A percentile compares a stretch with the other conserved stretches of the same genome.
Evolutionary conservation across 2,797 vertebrate genomes (phyloP).

Genomic region (Malurus leucopterus): DNA sequence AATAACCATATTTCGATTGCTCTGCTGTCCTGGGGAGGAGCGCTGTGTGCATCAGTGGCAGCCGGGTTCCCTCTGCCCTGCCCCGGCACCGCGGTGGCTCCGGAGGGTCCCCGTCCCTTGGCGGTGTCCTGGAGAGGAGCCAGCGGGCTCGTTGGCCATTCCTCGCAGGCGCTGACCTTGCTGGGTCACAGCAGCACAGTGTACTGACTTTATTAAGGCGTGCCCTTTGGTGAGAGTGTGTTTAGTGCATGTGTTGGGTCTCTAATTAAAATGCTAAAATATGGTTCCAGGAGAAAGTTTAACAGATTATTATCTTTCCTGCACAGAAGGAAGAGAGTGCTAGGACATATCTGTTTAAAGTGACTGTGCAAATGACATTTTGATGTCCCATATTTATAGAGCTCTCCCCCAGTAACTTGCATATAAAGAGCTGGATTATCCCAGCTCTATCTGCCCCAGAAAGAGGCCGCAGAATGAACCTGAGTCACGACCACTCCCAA

Average conservation of each 20-base stretch:
- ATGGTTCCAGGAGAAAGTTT: slow-evolving; percentile 49
- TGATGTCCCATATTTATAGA: slow-evolving; percentile 46
- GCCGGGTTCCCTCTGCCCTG: not conserved
- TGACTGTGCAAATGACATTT: slow-evolving; percentile 39
- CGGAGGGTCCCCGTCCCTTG: not conserved
- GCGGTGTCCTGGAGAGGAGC: slow-evolving; percentile 21
- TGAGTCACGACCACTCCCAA: not conserved
- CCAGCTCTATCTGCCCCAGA: not conserved
- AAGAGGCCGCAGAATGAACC: not conserved
- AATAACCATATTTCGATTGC: not conserved
- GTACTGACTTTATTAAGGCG: slow-evolving; percentile 40
- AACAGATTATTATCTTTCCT: slow-evolving; percentile 55
- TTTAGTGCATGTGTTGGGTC: slow-evolving; percentile 44
- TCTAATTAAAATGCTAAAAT: slow-evolving; percentile 70
- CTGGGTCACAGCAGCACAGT: slow-evolving; percentile 39
- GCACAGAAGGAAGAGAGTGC: not conserved
- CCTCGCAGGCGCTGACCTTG: slow-evolving; percentile 51
- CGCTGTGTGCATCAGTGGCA: rapidly evolving
- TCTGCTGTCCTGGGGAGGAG: not conserved
- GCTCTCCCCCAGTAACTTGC: not conserved
- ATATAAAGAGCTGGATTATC: slow-evolving; percentile 31
- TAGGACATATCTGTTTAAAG: slow-evolving; percentile 24
- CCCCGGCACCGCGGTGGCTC: not conserved
- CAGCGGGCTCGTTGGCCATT: slow-evolving; percentile 42
- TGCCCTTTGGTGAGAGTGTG: slow-evolving; percentile 41